These are phyloP conservation scores for Syrista parreyssii DNA, from an alignment of 2,888 invertebrate species.

Conservation along the genomic window DNA sequence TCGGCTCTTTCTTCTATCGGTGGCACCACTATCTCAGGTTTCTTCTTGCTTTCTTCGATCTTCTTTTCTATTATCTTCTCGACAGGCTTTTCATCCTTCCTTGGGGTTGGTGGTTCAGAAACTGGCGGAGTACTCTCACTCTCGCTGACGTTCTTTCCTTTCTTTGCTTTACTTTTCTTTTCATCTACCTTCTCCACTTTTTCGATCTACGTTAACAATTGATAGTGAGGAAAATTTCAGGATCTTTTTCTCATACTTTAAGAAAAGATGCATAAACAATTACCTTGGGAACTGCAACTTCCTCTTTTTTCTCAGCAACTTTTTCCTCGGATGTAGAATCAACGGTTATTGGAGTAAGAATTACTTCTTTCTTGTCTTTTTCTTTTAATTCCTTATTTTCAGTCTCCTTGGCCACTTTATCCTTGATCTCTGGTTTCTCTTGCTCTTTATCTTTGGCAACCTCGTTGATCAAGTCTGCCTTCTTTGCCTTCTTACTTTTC, in stretches of 20 bases:
- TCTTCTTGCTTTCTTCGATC: constrained; percentile 38
- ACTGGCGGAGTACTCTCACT: background rate
- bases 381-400: constrained; percentile 68
- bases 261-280: background rate
- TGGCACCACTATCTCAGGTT: constrained; percentile 31
- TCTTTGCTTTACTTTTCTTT: constrained; percentile 64
- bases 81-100: constrained; percentile 44
- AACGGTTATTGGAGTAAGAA: constrained; percentile 53
- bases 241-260: background rate
- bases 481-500: constrained; percentile 68
- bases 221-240: background rate
- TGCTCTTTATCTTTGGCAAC: constrained; percentile 64
- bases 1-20: constrained; percentile 38
- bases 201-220: constrained; percentile 37
- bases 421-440: constrained; percentile 65
- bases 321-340: constrained; percentile 45
- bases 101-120: constrained; percentile 32
- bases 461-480: constrained; percentile 67
- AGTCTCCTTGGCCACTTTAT: constrained; percentile 68
- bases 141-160: constrained; percentile 32
- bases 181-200: constrained; percentile 56
- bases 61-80: constrained; percentile 38
- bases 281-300: constrained; percentile 30
- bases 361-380: constrained; percentile 62
- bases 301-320: constrained; percentile 45